Conservation (phyloP, 2,797 vertebrate genomes). For the Chiropotes sagulatus region DNA sequence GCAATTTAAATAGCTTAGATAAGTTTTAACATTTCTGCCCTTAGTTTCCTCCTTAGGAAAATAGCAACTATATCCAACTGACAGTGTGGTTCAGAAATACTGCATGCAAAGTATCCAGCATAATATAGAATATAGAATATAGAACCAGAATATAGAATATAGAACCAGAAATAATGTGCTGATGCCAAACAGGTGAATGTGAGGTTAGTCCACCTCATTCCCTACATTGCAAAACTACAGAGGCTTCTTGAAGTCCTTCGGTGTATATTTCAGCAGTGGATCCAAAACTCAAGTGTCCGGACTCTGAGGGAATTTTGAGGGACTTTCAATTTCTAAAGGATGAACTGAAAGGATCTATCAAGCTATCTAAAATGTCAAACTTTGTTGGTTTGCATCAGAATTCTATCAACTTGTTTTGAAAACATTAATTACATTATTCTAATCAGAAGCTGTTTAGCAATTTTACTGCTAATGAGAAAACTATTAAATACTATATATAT, state of each 20-base stretch:
- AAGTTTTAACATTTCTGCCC: conserved; percentile 8
- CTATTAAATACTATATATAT: conserved; percentile 6
- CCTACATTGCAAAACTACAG: neutral
- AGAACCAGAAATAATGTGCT: neutral
- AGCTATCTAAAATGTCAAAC: conserved; percentile 27
- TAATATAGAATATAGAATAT: no score
- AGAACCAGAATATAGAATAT: no score
- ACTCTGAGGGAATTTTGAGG: conserved; percentile 4
- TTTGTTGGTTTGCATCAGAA: neutral
- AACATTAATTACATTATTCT: neutral
- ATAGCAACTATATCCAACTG: neutral
- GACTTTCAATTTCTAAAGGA: conserved; percentile 41
- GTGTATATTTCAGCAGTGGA: neutral
- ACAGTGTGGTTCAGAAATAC: neutral
- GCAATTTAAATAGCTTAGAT: conserved; percentile 15
- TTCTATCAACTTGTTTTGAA: conserved; percentile 38
- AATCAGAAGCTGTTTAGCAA: neutral
- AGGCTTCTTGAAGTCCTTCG: neutral
- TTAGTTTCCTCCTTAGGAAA: conserved; percentile 3
- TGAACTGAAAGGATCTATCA: conserved; percentile 20
- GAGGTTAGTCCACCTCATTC: neutral
- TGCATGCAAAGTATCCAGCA: neutral
- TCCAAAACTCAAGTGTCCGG: neutral
- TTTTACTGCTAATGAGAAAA: neutral
- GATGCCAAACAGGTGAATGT: neutral